Evolutionary conservation across 2,113 vertebrate species (phyloP), one percentile per base, ranked within the genome.

Genomic region (Dryoscopus gambensis): DNA sequence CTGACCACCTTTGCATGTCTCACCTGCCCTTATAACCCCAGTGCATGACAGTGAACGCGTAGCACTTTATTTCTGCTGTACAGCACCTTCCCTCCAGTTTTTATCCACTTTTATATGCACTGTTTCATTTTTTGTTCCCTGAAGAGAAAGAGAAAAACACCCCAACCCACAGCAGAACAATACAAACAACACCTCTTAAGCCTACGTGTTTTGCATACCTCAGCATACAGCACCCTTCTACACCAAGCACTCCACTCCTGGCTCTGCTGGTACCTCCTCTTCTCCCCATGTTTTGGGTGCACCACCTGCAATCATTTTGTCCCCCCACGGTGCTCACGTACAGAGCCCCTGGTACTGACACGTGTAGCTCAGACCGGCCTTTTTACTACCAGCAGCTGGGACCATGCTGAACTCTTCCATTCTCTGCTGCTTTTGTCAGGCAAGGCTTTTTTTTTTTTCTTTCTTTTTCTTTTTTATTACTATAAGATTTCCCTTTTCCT

Each of bases 301-400:
- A 80, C 55, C 60, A 88, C 85, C 63, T 95, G 75, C 57, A 84
- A 9, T 42, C 21, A 5, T 94, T 93, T 74, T 60, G 42, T 69
- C 19, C 24, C 69, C 46, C 6, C 5, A 2, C 37, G 1, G 2
- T 18, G 55, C 70, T 90, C 35, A 59, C 55, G 73, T 42, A 52
- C 39, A 64, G 47, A 47, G 39, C 37, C 84, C 69, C 65, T 50
- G 40, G 31, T 90, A 33, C 59, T 83, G 86, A 90, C 86, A 89
- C 2, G 9, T 91, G 85, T 88, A 82, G 81, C 62, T 55, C 55
- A 81, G 49, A 86, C 20, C 22, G 60, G 46, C 33, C 90, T 85
- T 92, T 90, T 91, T 89, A 88, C 78, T 90, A 57, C 77, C 52
- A 87, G 82, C 92, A 96, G 82, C 81, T 95, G 96, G 90, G 87